A percentile compares a stretch with the other conserved stretches of the same genome.
phyloP scores from a whole-genome alignment of 2,797 vertebrate species.

The Coccyzus lansbergi region DNA sequence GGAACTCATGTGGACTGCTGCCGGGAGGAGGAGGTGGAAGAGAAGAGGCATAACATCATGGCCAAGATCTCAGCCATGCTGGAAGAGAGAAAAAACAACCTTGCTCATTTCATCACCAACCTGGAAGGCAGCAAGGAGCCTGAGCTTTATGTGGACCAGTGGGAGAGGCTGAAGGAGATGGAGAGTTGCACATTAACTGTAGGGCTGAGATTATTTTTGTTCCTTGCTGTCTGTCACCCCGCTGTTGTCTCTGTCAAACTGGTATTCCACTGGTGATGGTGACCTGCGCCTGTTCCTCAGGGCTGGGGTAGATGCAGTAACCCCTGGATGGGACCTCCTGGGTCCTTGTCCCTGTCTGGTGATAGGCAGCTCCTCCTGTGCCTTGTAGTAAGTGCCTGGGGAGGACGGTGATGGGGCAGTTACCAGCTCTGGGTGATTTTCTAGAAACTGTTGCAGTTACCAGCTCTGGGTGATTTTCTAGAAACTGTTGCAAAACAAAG shows the following conservation, averaged over 20 bases:
- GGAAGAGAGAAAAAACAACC: slow-evolving; percentile 59
- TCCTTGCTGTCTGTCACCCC: neutral
- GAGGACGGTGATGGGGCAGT: neutral
- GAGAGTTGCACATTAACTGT: slow-evolving; percentile 68
- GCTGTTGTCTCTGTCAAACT: neutral
- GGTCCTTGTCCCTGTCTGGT: neutral
- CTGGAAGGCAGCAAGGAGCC: slow-evolving; percentile 67
- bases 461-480: too few relatives aligned
- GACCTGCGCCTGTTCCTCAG: neutral
- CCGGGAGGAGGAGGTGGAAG: slow-evolving; percentile 62
- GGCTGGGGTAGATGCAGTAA: neutral
- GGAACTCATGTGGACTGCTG: slow-evolving; percentile 81
- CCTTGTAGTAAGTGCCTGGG: neutral
- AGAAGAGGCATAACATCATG: slow-evolving; percentile 75
- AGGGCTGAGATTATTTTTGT: neutral
- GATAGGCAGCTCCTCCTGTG: neutral
- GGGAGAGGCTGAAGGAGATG: slow-evolving; percentile 74
- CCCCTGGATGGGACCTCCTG: neutral
- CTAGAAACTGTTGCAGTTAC: neutral
- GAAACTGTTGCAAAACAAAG: neutral
- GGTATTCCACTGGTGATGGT: neutral
- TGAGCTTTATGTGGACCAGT: slow-evolving; percentile 71
- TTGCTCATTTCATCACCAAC: slow-evolving; percentile 70
- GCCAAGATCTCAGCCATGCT: slow-evolving; percentile 68
- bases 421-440: neutral